A percentile compares a stretch with the other conserved stretches of the same genome.
phyloP scores from a whole-genome alignment of 2,113 vertebrate genomes.

The Apteryx owenii region DNA sequence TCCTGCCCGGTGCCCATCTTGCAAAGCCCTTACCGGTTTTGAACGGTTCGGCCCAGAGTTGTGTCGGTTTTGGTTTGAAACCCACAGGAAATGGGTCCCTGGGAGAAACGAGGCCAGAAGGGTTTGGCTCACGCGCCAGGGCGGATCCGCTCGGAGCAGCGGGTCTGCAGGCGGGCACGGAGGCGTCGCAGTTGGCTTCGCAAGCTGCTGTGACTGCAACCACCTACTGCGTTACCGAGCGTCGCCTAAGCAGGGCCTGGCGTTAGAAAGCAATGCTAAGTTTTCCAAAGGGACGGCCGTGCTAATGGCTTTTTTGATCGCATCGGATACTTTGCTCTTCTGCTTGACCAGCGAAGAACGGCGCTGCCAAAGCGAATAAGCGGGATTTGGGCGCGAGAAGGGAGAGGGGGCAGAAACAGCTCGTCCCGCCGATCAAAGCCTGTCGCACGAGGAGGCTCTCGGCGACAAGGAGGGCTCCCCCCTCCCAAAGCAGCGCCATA shows the following conservation, averaged over 20 bases:
- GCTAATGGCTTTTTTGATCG: background rate
- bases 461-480: background rate
- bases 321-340: background rate
- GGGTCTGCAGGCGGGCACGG: too few relatives aligned
- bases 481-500: too few relatives aligned
- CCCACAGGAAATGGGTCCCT: background rate
- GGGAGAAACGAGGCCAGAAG: background rate
- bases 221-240: background rate
- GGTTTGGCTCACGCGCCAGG: background rate
- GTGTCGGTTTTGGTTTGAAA: background rate
- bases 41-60: background rate
- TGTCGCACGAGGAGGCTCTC: too few relatives aligned
- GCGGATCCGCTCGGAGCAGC: too few relatives aligned
- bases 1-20: too few relatives aligned
- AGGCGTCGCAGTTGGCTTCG: background rate
- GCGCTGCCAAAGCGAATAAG: accelerated
- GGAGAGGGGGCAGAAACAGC: background rate
- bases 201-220: background rate
- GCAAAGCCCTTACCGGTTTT: accelerated
- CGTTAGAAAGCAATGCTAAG: background rate
- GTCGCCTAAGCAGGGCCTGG: background rate
- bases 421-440: background rate
- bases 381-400: background rate
- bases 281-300: background rate
- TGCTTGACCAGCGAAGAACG: background rate